Base-by-base conservation (phyloP, 2,113 vertebrate genomes). In the Platichthys stellatus region DNA sequence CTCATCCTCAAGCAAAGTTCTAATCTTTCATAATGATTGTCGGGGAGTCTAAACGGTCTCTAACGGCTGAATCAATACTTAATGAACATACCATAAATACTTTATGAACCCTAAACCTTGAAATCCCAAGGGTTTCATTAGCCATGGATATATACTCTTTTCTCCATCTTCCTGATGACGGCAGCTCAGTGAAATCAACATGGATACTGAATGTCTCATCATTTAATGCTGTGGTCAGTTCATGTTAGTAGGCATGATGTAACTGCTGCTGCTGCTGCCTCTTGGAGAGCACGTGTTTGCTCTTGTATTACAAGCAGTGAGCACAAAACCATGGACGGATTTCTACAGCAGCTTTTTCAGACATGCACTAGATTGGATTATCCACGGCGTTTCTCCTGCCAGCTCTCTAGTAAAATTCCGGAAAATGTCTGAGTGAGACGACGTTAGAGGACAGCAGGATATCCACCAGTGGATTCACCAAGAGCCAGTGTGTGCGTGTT, bases 11-110 rank as follows among this genome's bases (percentile, higher is more conserved):
- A 78, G 72, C 61, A 72, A 79, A 86, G 5, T 73, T 84, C 69
- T 81, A 81, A 82, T 87, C 78, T 86, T 87, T 89, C 72, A 83
- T 83, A 85, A 86, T 78, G 86, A 88, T 88, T 84, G 85, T 88
- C 87, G 81, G 84, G 62, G 63, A 85, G 86, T 92, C 90, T 91
- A 92, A 92, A 89, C 23, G 71, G 79, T 87, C 78, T 87, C 72
- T 84, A 89, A 90, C 82, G 79, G 85, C 81, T 78, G 89, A 84
- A 91, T 92, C 90, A 90, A 92, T 93, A 88, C 80, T 92, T 91
- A 91, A 90, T 90, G 90, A 90, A 90, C 90, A 86, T 83, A 80
- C 64, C 85, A 90, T 92, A 81, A 91, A 91, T 90, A 88, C 78
- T 91, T 93, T 74, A 92, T 90, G 84, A 87, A 89, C 60, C 72